Percentiles rank a stretch among this genome's conserved stretches.
phyloP scores from a whole-genome alignment of 2,113 vertebrate genomes.

The Sarotherodon lohbergeri region DNA sequence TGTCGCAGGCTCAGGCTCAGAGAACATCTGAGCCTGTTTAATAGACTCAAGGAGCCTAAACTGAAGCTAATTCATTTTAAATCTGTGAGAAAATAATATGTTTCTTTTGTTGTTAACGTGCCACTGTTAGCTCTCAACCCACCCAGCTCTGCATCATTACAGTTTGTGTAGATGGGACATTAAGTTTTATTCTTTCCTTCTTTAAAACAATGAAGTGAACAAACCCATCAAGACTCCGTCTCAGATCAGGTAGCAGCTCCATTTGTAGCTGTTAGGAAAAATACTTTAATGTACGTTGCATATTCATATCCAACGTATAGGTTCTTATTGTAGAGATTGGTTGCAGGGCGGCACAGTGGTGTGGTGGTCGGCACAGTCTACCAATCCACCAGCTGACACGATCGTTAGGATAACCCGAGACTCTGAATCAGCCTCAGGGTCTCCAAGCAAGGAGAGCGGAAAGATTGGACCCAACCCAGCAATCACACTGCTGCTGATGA shows the following conservation, averaged over 20 bases:
- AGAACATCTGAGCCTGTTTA: neutral
- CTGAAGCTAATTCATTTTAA: neutral
- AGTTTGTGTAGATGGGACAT: neutral
- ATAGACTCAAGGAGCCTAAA: neutral
- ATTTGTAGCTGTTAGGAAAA: neutral
- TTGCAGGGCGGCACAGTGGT: neutral
- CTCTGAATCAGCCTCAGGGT: neutral
- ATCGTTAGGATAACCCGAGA: neutral
- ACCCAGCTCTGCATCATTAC: neutral
- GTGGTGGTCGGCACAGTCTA: too few relatives aligned
- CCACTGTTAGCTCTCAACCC: neutral
- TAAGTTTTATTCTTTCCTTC: neutral
- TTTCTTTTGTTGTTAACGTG: neutral
- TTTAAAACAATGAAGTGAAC: neutral
- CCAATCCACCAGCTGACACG: neutral
- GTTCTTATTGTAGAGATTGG: too few relatives aligned
- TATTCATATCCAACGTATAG: too few relatives aligned
- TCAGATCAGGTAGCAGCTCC: neutral
- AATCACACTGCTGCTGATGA: neutral
- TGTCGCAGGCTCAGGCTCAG: neutral
- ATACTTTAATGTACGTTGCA: neutral
- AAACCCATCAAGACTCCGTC: fast-evolving
- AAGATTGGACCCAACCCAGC: neutral
- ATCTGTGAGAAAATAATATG: neutral
- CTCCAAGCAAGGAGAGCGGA: neutral